Evolutionary conservation across 2,888 invertebrate genomes (phyloP).

Genomic region (Chymomyza fuscimana): DNA sequence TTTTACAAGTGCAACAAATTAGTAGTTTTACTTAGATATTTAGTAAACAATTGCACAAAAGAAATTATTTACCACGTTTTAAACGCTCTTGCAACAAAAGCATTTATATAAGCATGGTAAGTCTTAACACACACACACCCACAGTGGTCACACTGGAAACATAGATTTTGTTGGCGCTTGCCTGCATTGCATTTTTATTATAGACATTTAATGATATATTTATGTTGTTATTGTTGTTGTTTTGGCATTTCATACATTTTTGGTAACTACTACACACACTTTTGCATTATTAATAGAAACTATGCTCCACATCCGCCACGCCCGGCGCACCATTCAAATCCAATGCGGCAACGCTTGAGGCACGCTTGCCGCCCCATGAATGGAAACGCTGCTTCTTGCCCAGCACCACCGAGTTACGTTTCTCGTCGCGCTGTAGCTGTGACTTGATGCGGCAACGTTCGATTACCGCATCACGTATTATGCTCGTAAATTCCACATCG

Average conservation of each 20-base stretch:
- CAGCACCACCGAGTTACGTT: conserved; percentile 76
- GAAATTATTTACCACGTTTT: not conserved
- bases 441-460: conserved; percentile 75
- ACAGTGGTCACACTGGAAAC: not conserved
- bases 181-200: conserved; percentile 27
- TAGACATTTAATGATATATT: conserved; percentile 51
- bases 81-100: not conserved
- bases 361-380: conserved; percentile 79
- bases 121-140: not conserved
- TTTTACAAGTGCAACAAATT: not conserved
- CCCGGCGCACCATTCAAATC: conserved; percentile 26
- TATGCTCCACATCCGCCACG: conserved; percentile 19
- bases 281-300: conserved; percentile 21
- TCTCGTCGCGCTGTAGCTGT: conserved; percentile 72
- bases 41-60: not conserved
- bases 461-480: conserved; percentile 75
- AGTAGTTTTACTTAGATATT: not conserved
- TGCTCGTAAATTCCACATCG: conserved; percentile 73
- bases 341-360: conserved; percentile 20
- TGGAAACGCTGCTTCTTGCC: conserved; percentile 80
- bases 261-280: conserved; percentile 26
- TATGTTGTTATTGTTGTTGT: conserved; percentile 10
- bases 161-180: not conserved
- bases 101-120: not conserved
- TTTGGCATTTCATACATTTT: conserved; percentile 61